Evolutionary conservation across 2,113 vertebrate genomes (phyloP), one percentile per base, ranked within the genome.

Genomic region (Cromileptes altivelis): DNA sequence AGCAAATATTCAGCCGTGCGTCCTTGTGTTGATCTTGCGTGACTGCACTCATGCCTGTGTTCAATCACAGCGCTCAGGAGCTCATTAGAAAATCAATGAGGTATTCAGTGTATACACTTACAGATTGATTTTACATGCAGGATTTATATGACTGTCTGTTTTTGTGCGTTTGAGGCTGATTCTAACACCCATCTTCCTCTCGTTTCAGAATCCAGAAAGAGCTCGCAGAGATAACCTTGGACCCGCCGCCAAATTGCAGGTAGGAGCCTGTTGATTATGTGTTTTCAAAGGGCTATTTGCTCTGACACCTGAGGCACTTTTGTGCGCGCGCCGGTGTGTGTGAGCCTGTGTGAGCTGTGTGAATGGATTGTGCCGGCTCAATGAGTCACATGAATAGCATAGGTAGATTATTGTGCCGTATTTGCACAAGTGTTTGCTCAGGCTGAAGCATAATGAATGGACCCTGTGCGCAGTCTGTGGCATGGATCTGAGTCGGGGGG

Each of bases 191-290:
- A 25, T 80, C 70, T 30, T 70, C 30, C 56, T 91, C 67, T 87
- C 21, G 10, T 91, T 85, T 80, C 94, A 99, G 98, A 93, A 99
- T 99, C 96, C 98, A 98, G 94, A 99, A 99, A 83, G 97, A 99
- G 94, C 97, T 99, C 68, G 98, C 98, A 81, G 97, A 99, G 94
- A 99, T 99, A 92, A 98, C 98, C 21, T 95, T 99, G 94, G 98
- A 98, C 84, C 98, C 97, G 52, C 98, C 98, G 87, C 98, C 98
- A 23, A 99, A 99, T 90, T 99, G 98, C 96, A 98, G 97, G 98
- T 98, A 96, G 96, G 97, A 72, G 83, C 71, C 82, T 77, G 84
- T 55, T 68, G 42, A 42, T 49, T 67, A 27, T 84, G 71, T 6
- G 61, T 71, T 76, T 62, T 56, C 37, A 68, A 62, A 63, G 75